Evolutionary conservation across 2,113 vertebrate genomes (phyloP).

Genomic region (Nipponia nippon): DNA sequence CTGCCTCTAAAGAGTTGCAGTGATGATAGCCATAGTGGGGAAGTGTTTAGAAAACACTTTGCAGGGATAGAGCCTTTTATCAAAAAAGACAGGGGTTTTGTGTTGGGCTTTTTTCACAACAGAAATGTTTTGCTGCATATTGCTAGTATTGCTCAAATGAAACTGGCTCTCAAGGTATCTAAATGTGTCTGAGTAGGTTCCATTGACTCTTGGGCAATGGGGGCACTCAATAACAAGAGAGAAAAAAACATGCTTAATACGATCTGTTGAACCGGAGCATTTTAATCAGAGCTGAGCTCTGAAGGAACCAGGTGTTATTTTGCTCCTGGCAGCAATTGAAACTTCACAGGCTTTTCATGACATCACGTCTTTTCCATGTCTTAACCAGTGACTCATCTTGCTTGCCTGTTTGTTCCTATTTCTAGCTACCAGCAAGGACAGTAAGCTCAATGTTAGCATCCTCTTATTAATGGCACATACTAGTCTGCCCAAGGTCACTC

Average conservation of each 20-base stretch:
- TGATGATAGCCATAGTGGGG: not conserved
- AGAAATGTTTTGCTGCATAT: not conserved
- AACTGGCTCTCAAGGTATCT: not conserved
- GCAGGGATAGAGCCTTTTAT: not conserved
- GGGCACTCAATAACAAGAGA: not conserved
- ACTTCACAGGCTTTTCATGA: slow-evolving; percentile 58
- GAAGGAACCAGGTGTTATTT: slow-evolving; percentile 50
- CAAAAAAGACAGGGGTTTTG: not conserved
- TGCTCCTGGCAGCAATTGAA: slow-evolving; percentile 53
- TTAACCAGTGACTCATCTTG: slow-evolving; percentile 61
- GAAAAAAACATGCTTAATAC: not conserved
- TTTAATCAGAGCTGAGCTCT: slow-evolving; percentile 28
- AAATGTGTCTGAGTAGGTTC: not conserved
- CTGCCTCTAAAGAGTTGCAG: not conserved
- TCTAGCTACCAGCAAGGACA: slow-evolving; percentile 36
- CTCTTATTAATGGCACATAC: not conserved
- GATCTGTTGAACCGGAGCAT: slow-evolving; percentile 13
- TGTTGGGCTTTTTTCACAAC: not conserved
- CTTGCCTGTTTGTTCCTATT: slow-evolving; percentile 60
- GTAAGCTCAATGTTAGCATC: not conserved
- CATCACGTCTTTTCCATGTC: slow-evolving; percentile 38
- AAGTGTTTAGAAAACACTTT: not conserved
- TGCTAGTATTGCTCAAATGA: not conserved
- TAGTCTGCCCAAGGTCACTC: not conserved
- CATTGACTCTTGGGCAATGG: not conserved